Base-by-base conservation (phyloP, 1,140 invertebrate species). In the Drosophila serrata region DNA sequence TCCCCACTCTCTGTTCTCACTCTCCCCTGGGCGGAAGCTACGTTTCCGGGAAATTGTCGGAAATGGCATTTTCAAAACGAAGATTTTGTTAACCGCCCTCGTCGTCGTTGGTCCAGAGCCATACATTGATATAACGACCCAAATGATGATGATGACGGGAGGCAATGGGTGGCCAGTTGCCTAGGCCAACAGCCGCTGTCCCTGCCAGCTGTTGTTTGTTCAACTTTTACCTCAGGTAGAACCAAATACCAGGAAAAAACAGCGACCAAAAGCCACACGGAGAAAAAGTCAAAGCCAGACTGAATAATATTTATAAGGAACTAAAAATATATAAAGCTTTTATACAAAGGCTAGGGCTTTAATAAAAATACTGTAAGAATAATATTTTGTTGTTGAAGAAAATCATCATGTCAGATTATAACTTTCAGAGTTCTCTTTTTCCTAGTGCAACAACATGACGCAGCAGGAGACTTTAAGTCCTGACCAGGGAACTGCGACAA, bases 41-140 rank as follows among this genome's bases (percentile, higher is more conserved):
- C 65, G 72, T 73, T 84, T 84, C 81, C 81, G 77, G 81, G 76
- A 80, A 84, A 84, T 73, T 84, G 81, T 84, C 81, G 81, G 81
- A 84, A 84, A 84, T 84, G 65, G 81, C 81, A 69, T 80, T 84
- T 84, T 84, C 69, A 84, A 79, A 75, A 84, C 64, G 76, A 84
- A 70, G 74, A 69, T 67, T 70, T 48, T 67, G 64, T 79, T 68
- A 70, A 35, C 64, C 33, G 33, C 67, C 49, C 64, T 37, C 62
- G 33, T n/a, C 55, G 31, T 15, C 17, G 31, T 15, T 15, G 24
- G 56, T 60, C 56, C 24, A 40, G n/a, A 31, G 51, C 74, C 74
- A 62, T 55, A 77, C 74, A 63, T 77, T 76, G 55, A 43, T 57
- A 59, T 76, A 76, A 76, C 61, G 60, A 75, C 55, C 29, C 31